Base-by-base conservation (phyloP, 2,113 vertebrate species). In the Uria aalge region DNA sequence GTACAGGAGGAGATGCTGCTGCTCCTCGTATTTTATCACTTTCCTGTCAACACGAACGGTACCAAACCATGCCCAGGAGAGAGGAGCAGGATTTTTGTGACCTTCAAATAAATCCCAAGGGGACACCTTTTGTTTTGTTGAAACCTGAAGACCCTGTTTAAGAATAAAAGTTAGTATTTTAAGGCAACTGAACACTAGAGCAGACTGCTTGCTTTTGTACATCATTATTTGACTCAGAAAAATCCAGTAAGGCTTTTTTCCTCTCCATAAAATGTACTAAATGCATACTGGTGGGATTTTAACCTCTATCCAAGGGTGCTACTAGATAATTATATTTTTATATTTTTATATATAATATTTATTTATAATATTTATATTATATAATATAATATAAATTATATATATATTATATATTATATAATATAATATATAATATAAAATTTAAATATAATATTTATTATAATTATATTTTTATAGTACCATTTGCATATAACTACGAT, bases 31-130 rank as follows among this genome's bases (percentile, higher is more conserved):
- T 43, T 97, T 98, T 47, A 98, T 88, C 48, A 97, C 96, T 41
- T 98, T 98, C 55, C 98, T 97, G 75, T 98, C 96, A 0, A 98
- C 94, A 20, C 97, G 96, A 75, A 98, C 97, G 0, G 98, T 98
- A 56, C 98, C 98, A 50, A 98, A 98, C 98, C 98, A 98, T 11
- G 98, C 97, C 98, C 98, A 98, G 55, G 98, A 98, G 43, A 98
- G 97, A 26, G 98, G 98, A 26, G 97, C 97, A 10, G 98, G 98
- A 85, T 97, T 98, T 94, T 96, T 98, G 67, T 98, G 98, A 52
- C 98, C 98, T 81, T 98, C 98, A 66, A 98, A 97, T 81, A 98
- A 90, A 91, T 98, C 98, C 98, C 98, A 98, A 2, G 98, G 97
- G 90, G 97, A 98, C 67, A 98, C 96, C 43, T 98, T 98, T 92